These are phyloP conservation scores for Sminthurides aquaticus DNA, from an alignment of 2,888 invertebrate species.

Conservation along the genomic window DNA sequence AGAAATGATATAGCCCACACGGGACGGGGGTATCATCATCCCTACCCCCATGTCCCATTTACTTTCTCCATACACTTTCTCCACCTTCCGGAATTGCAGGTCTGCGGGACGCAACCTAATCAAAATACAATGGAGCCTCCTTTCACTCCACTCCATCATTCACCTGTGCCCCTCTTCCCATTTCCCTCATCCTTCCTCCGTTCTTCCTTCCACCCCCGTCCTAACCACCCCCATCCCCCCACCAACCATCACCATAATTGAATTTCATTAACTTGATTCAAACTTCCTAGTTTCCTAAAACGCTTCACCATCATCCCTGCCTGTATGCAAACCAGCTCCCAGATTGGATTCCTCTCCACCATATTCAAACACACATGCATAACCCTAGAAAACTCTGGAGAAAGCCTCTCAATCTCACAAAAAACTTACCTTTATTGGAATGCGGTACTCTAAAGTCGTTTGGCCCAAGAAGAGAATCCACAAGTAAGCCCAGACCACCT, in stretches of 20 bases:
- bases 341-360: too few species aligned
- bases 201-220: too few species aligned
- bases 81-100: too few species aligned
- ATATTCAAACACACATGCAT: too few species aligned
- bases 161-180: not conserved
- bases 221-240: too few species aligned
- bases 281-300: not conserved
- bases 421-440: not conserved
- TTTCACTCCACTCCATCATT: not conserved
- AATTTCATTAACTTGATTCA: not conserved
- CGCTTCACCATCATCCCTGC: not conserved
- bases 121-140: not conserved
- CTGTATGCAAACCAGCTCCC: too few species aligned
- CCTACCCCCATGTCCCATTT: too few species aligned
- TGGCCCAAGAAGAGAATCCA: slow-evolving; percentile 66
- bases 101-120: not conserved
- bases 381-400: too few species aligned
- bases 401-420: too few species aligned
- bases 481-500: slow-evolving; percentile 69
- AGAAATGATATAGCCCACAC: not conserved
- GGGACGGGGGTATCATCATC: too few species aligned
- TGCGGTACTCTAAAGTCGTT: slow-evolving; percentile 58
- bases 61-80: too few species aligned
- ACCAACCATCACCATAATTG: not conserved
- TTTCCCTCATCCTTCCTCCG: not conserved